phyloP scores from a whole-genome alignment of 2,888 invertebrate species.

The Labia minor region DNA sequence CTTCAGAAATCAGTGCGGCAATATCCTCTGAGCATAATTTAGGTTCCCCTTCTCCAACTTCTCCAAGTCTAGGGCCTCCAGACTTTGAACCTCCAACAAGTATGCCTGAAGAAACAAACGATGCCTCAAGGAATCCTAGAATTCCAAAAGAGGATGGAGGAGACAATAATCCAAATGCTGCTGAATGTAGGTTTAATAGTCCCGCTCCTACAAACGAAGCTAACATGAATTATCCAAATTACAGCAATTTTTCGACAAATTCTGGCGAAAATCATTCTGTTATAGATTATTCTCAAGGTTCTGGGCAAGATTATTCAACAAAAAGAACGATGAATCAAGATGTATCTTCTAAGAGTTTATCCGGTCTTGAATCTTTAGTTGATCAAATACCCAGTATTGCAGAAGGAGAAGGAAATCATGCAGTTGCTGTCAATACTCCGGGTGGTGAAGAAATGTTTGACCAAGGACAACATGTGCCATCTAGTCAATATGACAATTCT shows the following conservation, averaged over 20 bases:
- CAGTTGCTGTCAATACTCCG: slow-evolving; percentile 27
- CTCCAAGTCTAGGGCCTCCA: slow-evolving; percentile 55
- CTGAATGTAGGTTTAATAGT: slow-evolving; percentile 43
- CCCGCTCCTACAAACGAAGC: slow-evolving; percentile 33
- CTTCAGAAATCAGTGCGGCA: slow-evolving; percentile 66
- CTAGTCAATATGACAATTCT: slow-evolving; percentile 30
- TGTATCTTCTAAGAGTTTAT: slow-evolving; percentile 74
- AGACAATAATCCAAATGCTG: slow-evolving; percentile 29
- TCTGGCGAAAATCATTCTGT: slow-evolving; percentile 28
- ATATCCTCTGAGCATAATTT: slow-evolving; percentile 55
- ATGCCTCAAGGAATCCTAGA: slow-evolving; percentile 21
- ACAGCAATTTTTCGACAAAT: slow-evolving; percentile 31
- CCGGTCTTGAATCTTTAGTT: slow-evolving; percentile 77
- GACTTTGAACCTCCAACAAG: slow-evolving; percentile 63
- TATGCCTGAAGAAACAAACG: slow-evolving; percentile 37
- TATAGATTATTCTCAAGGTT: slow-evolving; percentile 29
- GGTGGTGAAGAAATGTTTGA: slow-evolving; percentile 30
- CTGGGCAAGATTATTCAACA: slow-evolving; percentile 24
- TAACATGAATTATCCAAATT: slow-evolving; percentile 30
- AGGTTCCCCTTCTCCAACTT: slow-evolving; percentile 54
- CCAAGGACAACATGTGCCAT: slow-evolving; percentile 22
- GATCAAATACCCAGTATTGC: slow-evolving; percentile 85
- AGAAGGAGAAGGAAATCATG: slow-evolving; percentile 46
- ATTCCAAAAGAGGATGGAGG: slow-evolving; percentile 32
- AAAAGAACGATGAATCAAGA: slow-evolving; percentile 43